Conservation (phyloP, 2,797 vertebrate genomes). For the Falco naumanni region DNA sequence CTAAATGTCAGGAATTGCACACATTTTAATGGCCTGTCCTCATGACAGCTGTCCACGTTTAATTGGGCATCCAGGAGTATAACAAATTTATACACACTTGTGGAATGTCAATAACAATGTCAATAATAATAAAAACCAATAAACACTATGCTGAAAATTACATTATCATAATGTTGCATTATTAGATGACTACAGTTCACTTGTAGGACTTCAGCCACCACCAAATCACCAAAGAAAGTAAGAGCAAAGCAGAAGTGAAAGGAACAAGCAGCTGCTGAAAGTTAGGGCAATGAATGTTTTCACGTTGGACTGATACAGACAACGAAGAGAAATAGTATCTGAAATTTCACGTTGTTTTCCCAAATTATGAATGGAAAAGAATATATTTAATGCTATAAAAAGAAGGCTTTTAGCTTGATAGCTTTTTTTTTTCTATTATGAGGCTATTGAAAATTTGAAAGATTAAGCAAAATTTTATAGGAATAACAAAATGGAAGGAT, state of each 20-base stretch:
- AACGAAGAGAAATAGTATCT: neutral
- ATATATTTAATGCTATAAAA: constrained; percentile 7
- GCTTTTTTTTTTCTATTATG: neutral
- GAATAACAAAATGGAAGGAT: neutral
- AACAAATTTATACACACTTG: neutral
- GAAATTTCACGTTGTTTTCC: neutral
- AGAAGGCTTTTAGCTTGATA: neutral
- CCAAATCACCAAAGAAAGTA: neutral
- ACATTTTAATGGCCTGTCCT: neutral
- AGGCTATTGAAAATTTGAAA: neutral
- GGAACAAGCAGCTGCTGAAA: neutral
- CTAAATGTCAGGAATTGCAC: constrained; percentile 22
- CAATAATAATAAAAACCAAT: neutral
- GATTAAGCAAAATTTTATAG: neutral
- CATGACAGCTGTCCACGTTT: neutral
- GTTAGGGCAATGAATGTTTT: neutral
- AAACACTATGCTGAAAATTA: neutral
- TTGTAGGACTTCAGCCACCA: neutral
- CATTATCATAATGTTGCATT: neutral
- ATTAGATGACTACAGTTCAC: neutral
- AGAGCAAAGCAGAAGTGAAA: neutral
- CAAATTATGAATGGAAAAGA: neutral
- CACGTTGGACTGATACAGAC: neutral
- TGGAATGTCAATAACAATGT: neutral
- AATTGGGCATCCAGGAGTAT: neutral